Evolutionary conservation across 2,797 vertebrate genomes (phyloP).

Genomic region (Miichthys miiuy): DNA sequence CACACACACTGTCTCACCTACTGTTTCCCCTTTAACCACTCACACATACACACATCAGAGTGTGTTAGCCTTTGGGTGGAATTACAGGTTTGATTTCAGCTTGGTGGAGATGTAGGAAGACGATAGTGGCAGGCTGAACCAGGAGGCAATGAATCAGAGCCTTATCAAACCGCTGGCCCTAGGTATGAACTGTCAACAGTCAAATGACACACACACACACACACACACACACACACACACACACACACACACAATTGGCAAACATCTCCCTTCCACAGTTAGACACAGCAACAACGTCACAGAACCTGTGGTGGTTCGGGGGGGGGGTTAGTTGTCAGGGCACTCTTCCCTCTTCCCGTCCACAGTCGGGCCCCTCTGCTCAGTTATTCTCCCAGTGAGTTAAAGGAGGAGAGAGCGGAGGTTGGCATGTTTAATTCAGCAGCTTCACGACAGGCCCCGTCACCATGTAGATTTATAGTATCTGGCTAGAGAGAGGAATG

Average conservation of each 20-base stretch:
- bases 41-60: conserved; percentile 21
- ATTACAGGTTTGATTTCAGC: conserved; percentile 71
- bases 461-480: conserved; percentile 71
- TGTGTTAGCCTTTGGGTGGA: conserved; percentile 48
- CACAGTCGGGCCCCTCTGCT: conserved; percentile 42
- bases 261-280: conserved; percentile 38
- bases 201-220: conserved; percentile 19
- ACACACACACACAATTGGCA: conserved; percentile 13
- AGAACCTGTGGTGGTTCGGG: conserved; percentile 20
- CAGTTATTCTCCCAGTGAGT: conserved; percentile 42
- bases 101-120: conserved; percentile 61
- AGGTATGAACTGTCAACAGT: conserved; percentile 72
- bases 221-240: conserved; percentile 4
- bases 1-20: conserved; percentile 31
- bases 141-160: conserved; percentile 75
- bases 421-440: conserved; percentile 82
- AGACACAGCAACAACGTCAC: conserved; percentile 37
- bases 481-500: conserved; percentile 56
- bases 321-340: conserved; percentile 39
- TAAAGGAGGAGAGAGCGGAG: conserved; percentile 42
- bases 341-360: conserved; percentile 29
- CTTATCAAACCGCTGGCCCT: conserved; percentile 74
- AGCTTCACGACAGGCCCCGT: conserved; percentile 57
- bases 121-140: conserved; percentile 71
- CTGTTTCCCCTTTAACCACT: conserved; percentile 36